A percentile compares a stretch with the other conserved stretches of the same genome.
Evolutionary conservation across 2,113 vertebrate genomes (phyloP).

Genomic region (Gallinago undulata): DNA sequence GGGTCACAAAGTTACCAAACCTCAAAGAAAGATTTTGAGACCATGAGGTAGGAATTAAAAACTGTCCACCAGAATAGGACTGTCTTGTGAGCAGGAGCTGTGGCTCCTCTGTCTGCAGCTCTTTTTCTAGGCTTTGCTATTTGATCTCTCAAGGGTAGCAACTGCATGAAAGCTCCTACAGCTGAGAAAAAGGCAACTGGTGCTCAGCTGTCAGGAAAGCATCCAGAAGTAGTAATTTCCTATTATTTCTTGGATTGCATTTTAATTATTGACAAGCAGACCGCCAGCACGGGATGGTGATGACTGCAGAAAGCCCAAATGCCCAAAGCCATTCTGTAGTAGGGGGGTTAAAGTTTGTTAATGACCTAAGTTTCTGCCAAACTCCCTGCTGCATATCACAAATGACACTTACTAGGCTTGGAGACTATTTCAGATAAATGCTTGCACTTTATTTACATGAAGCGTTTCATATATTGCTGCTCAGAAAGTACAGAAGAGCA

Average conservation of each 20-base stretch:
- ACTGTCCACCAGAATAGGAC: too few species aligned
- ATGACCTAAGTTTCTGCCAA: conserved; percentile 24
- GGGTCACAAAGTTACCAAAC: background rate
- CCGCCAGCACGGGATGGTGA: background rate
- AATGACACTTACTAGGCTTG: conserved; percentile 20
- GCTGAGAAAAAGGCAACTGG: background rate
- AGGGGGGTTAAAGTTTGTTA: conserved; percentile 18
- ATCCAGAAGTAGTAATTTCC: conserved; percentile 11
- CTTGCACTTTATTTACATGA: conserved; percentile 14
- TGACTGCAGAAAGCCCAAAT: background rate
- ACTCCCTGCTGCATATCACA: background rate
- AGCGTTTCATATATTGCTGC: background rate
- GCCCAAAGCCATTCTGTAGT: background rate
- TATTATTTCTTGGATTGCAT: conserved; percentile 36
- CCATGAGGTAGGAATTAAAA: background rate
- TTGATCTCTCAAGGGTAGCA: background rate
- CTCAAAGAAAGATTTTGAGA: background rate
- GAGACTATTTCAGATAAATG: conserved; percentile 6
- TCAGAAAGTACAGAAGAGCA: background rate
- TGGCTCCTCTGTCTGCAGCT: background rate
- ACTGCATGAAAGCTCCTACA: background rate
- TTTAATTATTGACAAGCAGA: conserved; percentile 30
- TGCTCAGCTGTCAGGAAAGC: conserved; percentile 5
- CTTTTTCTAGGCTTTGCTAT: accelerated
- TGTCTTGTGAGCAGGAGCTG: background rate